Conservation (phyloP, 2,113 vertebrate species). For the Capra hircus region DNA sequence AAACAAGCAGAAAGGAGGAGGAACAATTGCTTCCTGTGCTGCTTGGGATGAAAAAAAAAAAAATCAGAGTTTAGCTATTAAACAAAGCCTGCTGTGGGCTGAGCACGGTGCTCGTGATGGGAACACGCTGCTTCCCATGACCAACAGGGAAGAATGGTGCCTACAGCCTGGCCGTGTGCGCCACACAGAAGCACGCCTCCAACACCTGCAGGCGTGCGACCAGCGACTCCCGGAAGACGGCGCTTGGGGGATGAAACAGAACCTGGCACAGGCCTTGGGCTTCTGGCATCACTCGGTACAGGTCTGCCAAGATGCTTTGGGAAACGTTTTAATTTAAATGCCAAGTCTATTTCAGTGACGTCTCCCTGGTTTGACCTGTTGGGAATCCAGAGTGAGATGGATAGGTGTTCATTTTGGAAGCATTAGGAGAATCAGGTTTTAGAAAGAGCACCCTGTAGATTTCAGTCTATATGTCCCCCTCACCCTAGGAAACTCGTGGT, state of each 20-base stretch:
- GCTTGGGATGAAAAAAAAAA: background rate
- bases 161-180: background rate
- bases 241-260: constrained; percentile 47
- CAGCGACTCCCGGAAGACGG: constrained; percentile 28
- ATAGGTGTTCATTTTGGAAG: constrained; percentile 44
- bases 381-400: constrained; percentile 46
- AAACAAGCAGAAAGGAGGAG: constrained; percentile 3
- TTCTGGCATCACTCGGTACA: constrained; percentile 68
- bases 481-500: background rate
- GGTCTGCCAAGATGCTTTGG: constrained; percentile 71
- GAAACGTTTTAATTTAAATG: constrained; percentile 70
- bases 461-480: constrained; percentile 38
- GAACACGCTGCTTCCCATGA: background rate
- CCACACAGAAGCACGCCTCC: background rate
- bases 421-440: background rate
- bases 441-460: constrained; percentile 3
- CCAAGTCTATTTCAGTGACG: constrained; percentile 63
- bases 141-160: background rate
- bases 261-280: constrained; percentile 54
- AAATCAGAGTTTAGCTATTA: background rate
- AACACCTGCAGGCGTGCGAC: constrained; percentile 37
- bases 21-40: constrained; percentile 8
- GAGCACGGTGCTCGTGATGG: background rate
- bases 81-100: background rate
- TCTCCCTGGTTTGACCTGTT: constrained; percentile 68